These are phyloP conservation scores for Rhingia campestris DNA, from an alignment of 2,888 invertebrate genomes.

Conservation along the genomic window DNA sequence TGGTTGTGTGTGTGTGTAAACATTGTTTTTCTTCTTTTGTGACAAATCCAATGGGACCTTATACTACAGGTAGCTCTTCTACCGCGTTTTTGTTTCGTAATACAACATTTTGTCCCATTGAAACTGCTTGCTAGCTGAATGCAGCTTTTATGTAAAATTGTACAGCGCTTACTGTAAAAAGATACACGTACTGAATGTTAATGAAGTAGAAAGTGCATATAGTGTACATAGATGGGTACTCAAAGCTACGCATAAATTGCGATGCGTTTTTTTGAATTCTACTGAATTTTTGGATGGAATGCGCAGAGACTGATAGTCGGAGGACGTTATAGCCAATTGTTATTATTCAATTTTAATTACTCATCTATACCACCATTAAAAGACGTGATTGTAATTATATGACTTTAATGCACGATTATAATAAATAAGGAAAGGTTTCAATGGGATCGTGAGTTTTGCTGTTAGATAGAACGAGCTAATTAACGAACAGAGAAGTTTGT, in stretches of 20 bases:
- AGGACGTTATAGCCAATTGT: no score
- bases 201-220: conserved; percentile 62
- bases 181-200: conserved; percentile 42
- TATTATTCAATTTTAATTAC: no score
- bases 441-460: no score
- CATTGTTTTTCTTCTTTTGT: conserved; percentile 8
- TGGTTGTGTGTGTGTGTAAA: not conserved
- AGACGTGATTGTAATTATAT: no score
- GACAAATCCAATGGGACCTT: not conserved
- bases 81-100: conserved; percentile 25
- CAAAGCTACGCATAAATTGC: conserved; percentile 12
- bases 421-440: no score
- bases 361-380: no score
- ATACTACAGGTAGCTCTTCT: conserved; percentile 4
- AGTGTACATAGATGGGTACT: not conserved
- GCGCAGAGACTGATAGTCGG: not conserved
- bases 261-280: conserved; percentile 22
- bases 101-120: not conserved
- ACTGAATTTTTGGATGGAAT: conserved; percentile 5
- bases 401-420: no score
- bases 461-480: no score
- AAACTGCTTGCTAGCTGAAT: not conserved
- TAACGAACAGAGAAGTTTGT: no score
- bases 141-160: conserved; percentile 11
- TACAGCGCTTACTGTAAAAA: conserved; percentile 23